Base-by-base conservation (phyloP, 2,113 vertebrate species). In the Eulemur rufifrons region DNA sequence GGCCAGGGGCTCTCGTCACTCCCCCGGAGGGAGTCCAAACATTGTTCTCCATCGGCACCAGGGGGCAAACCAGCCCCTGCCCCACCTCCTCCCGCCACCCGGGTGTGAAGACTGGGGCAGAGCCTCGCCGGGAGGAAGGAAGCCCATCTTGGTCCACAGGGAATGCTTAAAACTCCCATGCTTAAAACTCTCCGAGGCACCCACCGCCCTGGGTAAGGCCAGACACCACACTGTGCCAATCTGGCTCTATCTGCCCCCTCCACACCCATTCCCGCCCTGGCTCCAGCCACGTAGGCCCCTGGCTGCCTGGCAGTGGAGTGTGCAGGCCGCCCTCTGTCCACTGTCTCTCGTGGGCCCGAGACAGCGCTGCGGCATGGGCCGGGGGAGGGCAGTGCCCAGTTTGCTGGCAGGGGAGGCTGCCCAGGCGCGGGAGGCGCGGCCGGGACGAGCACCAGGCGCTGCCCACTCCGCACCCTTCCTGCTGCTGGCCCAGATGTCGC, bases 331-430 rank as follows among this genome's bases (percentile, higher is more conserved):
- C n/a, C 21, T 37, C 27, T 2, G 8, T 2, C 45, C 5, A 0
- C 8, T 37, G 2, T 76, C 50, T 3, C 32, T 18, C 14, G 1
- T 0, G 32, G 34, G 8, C 63, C n/a, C 8, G 2, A 21, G 45
- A 29, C 15, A 0, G 45, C 5, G 10, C 12, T 1, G 0, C 3
- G 8, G 20, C 0, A 0, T 13, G 8, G 63, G 52, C 61, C 6
- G 14, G 9, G 3, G n/a, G 25, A n/a, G 2, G 74, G 1, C 2
- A 17, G 37, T 32, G 0, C 47, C 34, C 39, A 2, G 68, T 14
- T 8, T 10, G 34, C 45, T 0, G 32, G 45, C 6, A 32, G 39
- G 14, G 10, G 66, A 9, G 20, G 52, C 42, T 11, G 27, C 29
- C 14, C 0, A 0, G 54, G 66, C 15, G 14, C 7, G 52, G 76